Evolutionary conservation across 2,797 vertebrate species (phyloP), one percentile per base, ranked within the genome.

Genomic region (Spinibarbus caldwelli): DNA sequence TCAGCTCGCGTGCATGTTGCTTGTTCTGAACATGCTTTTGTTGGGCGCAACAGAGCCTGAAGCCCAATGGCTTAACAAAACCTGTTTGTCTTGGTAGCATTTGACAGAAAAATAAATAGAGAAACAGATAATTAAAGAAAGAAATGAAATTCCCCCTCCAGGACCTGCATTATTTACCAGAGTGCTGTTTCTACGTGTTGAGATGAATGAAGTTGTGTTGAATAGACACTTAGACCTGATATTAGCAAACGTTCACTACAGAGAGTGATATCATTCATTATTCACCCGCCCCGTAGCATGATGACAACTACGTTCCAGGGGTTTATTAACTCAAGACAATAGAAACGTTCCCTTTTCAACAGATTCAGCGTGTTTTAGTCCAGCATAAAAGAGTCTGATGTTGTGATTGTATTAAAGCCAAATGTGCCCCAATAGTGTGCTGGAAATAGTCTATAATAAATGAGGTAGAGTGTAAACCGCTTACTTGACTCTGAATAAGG

Each of bases 251-350:
- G 11, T 54, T 70, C 72, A 31, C 77, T 17, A 72, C 31, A 6
- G 82, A 45, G 19, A 78, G 34, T 11, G 31, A 68, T 34, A 45
- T 31, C 36, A 67, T 87, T 78, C 52, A 89, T 89, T 83, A 85
- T 80, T 85, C 78, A 89, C 21, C 34, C 14, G 49, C 49, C 57
- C 59, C 4, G 4, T 14, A 62, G 68, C 49, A 38, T 7, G 26
- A 67, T 14, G 31, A 52, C 75, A 83, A 85, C 73, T 70, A 54
- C 26, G 26, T 76, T 67, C 15, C 31, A 67, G 26, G 21, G 66
- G 36, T 80, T 84, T 64, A 72, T 79, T 79, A 66, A 45, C 38
- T 26, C 14, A 31, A 66, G 23, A 54, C 23, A 34, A n/a, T 78
- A 79, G 1, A 67, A 77, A 23, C 15, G 12, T 38, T 12, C 0